Evolutionary conservation across 2,113 vertebrate species (phyloP), one percentile per base, ranked within the genome.

Genomic region (Sebastes fasciatus): DNA sequence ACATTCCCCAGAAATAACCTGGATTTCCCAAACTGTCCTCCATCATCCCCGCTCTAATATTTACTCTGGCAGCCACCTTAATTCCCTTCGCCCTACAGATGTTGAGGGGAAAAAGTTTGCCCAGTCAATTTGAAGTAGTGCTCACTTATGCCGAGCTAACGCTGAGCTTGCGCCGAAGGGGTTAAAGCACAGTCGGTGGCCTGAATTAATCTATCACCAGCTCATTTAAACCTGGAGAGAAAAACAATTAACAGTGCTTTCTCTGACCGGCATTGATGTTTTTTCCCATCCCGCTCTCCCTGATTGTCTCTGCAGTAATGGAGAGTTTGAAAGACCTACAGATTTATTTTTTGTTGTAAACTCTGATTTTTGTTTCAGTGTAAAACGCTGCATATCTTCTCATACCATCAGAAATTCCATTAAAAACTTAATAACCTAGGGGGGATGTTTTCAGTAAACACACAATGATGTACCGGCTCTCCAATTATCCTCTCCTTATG

Each of bases 191-290:
- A 77, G 68, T 17, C 85, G 62, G 52, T 51, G 65, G 65, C 45
- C 69, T 7, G 49, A 67, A 86, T 80, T n/a, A 89, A 86, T 78
- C 76, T 61, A 80, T 82, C 83, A 62, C 13, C 57, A 40, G 77
- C 67, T 90, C 69, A 49, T 84, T 84, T 83, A 80, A 82, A 82
- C 74, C 74, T 42, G 81, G 26, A 74, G 57, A 68, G 74, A 77
- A 88, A 73, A 83, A 84, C 73, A 80, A 81, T 87, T 79, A 88
- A 67, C 49, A 34, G 70, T 21, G 42, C 45, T 84, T 69, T 78
- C 49, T 78, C n/a, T 62, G 62, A 74, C 84, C 45, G 73, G 21
- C 58, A 88, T 91, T 86, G 88, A 91, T 90, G 34, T 76, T 54
- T 12, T 45, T 16, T 10, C 46, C 21, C 49, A 10, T 52, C 45